Evolutionary conservation across 2,888 invertebrate species (phyloP).

Genomic region (Heteromyza rotundicornis): DNA sequence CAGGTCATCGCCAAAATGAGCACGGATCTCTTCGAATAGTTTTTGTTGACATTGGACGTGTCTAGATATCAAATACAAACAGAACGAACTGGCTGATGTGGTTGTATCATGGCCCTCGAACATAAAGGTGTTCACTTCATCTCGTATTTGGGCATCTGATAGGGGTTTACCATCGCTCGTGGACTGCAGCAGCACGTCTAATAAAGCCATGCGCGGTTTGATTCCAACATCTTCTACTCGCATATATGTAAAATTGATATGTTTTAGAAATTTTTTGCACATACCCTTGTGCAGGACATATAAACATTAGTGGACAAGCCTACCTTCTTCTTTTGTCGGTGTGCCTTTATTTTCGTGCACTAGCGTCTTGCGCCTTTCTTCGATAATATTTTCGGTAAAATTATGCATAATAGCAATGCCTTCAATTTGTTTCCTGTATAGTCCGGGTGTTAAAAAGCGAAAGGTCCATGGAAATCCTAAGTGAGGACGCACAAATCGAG

Average conservation of each 20-base stretch:
- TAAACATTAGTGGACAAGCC: too few species aligned
- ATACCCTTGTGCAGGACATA: too few species aligned
- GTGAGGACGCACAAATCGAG: conserved; percentile 46
- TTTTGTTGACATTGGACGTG: conserved; percentile 50
- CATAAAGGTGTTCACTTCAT: conserved; percentile 77
- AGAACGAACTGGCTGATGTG: conserved; percentile 55
- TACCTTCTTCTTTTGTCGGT: conserved; percentile 26
- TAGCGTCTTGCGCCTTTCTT: conserved; percentile 49
- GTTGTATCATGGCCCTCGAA: conserved; percentile 67
- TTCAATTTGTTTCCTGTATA: conserved; percentile 57
- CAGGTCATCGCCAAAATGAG: conserved; percentile 43
- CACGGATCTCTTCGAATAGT: conserved; percentile 48
- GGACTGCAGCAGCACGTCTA: conserved; percentile 71
- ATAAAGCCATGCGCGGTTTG: conserved; percentile 69
- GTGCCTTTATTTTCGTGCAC: not conserved
- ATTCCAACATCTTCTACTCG: conserved; percentile 61
- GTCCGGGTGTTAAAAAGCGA: conserved; percentile 35
- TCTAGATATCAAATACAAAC: conserved; percentile 51
- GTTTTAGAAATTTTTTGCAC: conserved; percentile 17
- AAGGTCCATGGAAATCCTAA: conserved; percentile 40
- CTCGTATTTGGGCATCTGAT: conserved; percentile 67
- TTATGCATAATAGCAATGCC: conserved; percentile 63
- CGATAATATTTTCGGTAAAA: conserved; percentile 66
- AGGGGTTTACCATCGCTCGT: conserved; percentile 66
- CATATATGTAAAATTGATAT: not conserved